A percentile compares a stretch with the other conserved stretches of the same genome.
These are phyloP conservation scores for Saccostrea cuccullata DNA, from an alignment of 1,140 invertebrate genomes.

Conservation along the genomic window DNA sequence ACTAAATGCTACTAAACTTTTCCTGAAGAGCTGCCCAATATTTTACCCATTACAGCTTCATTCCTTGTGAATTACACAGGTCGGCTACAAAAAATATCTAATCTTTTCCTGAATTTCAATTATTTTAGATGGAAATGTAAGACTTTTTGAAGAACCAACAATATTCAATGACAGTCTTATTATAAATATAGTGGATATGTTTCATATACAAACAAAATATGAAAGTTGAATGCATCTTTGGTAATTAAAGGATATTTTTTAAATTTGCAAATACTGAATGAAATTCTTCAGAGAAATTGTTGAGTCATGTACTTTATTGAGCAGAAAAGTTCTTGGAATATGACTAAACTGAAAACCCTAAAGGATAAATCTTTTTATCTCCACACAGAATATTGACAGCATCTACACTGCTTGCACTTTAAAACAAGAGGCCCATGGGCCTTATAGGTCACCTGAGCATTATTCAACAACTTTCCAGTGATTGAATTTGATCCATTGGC, in stretches of 20 bases:
- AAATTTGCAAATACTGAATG: too few species aligned
- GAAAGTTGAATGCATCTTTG: too few species aligned
- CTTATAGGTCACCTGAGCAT: too few species aligned
- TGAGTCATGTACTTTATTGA: background rate
- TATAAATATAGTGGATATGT: too few species aligned
- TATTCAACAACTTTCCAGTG: too few species aligned
- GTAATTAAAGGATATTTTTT: too few species aligned
- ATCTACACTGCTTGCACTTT: too few species aligned
- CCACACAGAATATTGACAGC: background rate
- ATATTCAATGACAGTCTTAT: too few species aligned
- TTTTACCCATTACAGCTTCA: background rate
- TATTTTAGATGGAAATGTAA: background rate
- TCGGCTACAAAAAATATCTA: background rate
- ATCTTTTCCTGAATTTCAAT: background rate
- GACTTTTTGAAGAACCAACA: too few species aligned
- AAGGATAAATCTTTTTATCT: background rate
- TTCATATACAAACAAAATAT: too few species aligned
- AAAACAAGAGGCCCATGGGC: too few species aligned
- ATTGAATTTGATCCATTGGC: too few species aligned
- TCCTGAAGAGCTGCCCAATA: background rate
- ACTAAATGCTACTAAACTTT: background rate
- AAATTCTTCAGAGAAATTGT: background rate
- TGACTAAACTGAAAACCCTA: conserved; percentile 1
- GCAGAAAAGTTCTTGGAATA: background rate
- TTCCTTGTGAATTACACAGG: background rate